Percentiles rank a stretch among this genome's conserved stretches.
Conservation (phyloP, 2,888 invertebrate genomes). For the Bombylius major region DNA sequence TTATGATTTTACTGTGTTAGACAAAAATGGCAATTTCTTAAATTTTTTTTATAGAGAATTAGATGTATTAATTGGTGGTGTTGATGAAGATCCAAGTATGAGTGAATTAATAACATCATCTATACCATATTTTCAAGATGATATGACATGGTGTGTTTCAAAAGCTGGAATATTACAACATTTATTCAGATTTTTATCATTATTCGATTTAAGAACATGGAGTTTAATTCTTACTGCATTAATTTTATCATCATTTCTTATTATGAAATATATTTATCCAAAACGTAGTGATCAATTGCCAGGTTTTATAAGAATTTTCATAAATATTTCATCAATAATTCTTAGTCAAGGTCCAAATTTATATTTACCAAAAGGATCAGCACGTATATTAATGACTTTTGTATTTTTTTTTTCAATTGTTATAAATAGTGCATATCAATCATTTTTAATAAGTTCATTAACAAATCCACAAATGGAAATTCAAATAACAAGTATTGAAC, state of each 20-base stretch:
- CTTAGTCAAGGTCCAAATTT: slow-evolving; percentile 4
- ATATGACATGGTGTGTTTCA: slow-evolving; percentile 35
- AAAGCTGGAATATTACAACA: slow-evolving; percentile 24
- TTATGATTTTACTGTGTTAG: too few species aligned
- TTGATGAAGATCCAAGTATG: slow-evolving; percentile 31
- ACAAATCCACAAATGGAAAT: slow-evolving; percentile 27
- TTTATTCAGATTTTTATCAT: slow-evolving; percentile 19
- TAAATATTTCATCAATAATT: background rate
- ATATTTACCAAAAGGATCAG: background rate
- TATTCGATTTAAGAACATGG: background rate
- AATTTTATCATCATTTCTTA: background rate
- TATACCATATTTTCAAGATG: slow-evolving; percentile 33
- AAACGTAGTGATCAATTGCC: background rate
- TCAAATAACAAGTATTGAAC: slow-evolving; percentile 24
- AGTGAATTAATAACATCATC: slow-evolving; percentile 28
- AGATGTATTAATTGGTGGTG: slow-evolving; percentile 33
- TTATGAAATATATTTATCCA: background rate
- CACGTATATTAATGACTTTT: slow-evolving; percentile 11
- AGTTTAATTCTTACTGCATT: background rate
- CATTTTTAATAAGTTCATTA: slow-evolving; percentile 29
- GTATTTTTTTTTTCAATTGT: slow-evolving; percentile 20
- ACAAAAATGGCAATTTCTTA: too few species aligned
- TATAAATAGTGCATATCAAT: slow-evolving; percentile 30
- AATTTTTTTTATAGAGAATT: slow-evolving; percentile 19
- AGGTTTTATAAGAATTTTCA: background rate